These are phyloP conservation scores for Sycophaga agraensis DNA, from an alignment of 1,140 invertebrate genomes.

Conservation along the genomic window DNA sequence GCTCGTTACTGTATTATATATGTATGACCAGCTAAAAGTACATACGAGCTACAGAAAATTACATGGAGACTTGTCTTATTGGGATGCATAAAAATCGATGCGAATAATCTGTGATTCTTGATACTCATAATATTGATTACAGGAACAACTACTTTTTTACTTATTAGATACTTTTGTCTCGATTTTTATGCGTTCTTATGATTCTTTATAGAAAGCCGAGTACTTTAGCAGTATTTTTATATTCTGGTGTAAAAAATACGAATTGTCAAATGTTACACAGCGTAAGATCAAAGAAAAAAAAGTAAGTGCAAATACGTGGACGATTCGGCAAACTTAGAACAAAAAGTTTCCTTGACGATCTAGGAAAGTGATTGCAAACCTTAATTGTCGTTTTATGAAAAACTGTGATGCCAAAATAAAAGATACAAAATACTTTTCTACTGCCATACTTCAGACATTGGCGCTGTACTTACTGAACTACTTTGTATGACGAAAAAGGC, in stretches of 20 bases:
- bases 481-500: constrained; percentile 22
- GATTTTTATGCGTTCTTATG: constrained; percentile 9
- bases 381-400: constrained; percentile 41
- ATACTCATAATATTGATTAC: background rate
- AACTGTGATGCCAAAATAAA: constrained; percentile 54
- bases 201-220: constrained; percentile 11
- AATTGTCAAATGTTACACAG: background rate
- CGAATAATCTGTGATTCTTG: background rate
- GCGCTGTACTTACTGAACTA: constrained; percentile 27
- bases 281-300: background rate
- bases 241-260: constrained; percentile 21
- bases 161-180: background rate
- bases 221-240: constrained; percentile 53
- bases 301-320: background rate
- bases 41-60: background rate
- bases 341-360: constrained; percentile 6
- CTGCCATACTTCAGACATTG: constrained; percentile 23
- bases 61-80: background rate
- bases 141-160: too few species aligned
- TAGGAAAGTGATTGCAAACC: background rate
- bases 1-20: background rate
- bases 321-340: background rate
- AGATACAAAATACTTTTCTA: constrained; percentile 18
- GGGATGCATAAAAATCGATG: background rate
- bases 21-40: background rate